Evolutionary conservation across 2,797 vertebrate species (phyloP).

Genomic region (Vireo griseus): DNA sequence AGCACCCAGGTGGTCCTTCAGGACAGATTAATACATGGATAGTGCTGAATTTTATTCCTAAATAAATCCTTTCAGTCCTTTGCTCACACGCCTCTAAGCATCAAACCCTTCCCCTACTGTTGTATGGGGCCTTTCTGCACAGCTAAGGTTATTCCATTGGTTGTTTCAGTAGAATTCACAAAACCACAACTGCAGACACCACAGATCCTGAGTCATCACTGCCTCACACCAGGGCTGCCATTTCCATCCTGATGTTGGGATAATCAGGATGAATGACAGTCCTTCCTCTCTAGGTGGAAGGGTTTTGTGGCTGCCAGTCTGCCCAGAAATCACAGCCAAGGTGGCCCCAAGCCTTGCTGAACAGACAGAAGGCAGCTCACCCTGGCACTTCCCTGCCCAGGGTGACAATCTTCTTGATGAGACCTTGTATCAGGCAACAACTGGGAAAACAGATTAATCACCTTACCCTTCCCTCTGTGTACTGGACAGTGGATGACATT

Average conservation of each 20-base stretch:
- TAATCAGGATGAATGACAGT: not conserved
- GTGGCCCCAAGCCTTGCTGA: not conserved
- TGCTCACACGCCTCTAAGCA: not conserved
- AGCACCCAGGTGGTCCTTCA: not conserved
- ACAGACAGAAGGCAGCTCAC: not conserved
- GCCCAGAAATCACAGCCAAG: not conserved
- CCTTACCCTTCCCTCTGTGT: not conserved
- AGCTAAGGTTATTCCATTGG: not conserved
- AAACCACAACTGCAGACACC: not conserved
- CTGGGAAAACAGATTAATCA: not conserved
- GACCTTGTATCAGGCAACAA: not conserved
- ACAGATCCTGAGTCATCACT: not conserved
- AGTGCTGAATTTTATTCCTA: not conserved
- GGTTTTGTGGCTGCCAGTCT: not conserved
- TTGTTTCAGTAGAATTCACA: not conserved
- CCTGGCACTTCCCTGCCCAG: not conserved
- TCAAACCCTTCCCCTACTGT: accelerated
- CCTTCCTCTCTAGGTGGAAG: not conserved
- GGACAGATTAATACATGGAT: not conserved
- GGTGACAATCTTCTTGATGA: not conserved
- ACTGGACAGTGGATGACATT: not conserved
- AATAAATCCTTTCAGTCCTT: not conserved
- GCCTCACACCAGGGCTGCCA: accelerated
- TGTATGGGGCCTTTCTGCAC: not conserved
- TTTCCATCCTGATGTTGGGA: not conserved